A percentile compares a stretch with the other conserved stretches of the same genome.
Evolutionary conservation across 1,140 invertebrate species (phyloP).

Genomic region (Drosophila sturtevanti): DNA sequence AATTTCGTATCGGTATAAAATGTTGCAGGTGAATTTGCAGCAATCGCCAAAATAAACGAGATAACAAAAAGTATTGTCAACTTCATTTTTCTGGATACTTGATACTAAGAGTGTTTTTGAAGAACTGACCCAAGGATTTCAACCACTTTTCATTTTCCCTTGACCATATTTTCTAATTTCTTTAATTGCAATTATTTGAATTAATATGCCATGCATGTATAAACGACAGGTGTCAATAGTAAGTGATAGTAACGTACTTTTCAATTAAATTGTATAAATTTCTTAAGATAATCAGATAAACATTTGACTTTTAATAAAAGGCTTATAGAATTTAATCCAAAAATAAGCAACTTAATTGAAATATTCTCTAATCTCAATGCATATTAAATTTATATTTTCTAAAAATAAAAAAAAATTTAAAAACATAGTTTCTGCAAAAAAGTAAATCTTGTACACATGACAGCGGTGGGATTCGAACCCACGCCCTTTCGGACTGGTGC

Average conservation of each 20-base stretch:
- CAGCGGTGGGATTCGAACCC: slow-evolving; percentile 92
- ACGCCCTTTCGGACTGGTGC: slow-evolving; percentile 91
- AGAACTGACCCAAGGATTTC: not conserved
- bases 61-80: not conserved
- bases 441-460: slow-evolving; percentile 81
- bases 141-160: not conserved
- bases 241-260: not conserved
- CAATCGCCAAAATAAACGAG: not conserved
- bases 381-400: no score
- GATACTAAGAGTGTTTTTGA: not conserved
- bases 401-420: slow-evolving; percentile 5
- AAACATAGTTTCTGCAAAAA: not conserved
- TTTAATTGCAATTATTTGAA: not conserved
- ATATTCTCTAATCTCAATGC: no score
- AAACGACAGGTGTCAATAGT: not conserved
- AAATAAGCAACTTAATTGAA: no score
- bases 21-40: not conserved
- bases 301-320: no score
- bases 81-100: not conserved
- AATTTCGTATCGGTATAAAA: not conserved
- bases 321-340: no score
- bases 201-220: not conserved
- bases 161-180: not conserved
- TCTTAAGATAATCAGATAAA: not conserved
- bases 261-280: not conserved